phyloP scores from a whole-genome alignment of 1,140 invertebrate genomes.

The Drosophila asahinai region DNA sequence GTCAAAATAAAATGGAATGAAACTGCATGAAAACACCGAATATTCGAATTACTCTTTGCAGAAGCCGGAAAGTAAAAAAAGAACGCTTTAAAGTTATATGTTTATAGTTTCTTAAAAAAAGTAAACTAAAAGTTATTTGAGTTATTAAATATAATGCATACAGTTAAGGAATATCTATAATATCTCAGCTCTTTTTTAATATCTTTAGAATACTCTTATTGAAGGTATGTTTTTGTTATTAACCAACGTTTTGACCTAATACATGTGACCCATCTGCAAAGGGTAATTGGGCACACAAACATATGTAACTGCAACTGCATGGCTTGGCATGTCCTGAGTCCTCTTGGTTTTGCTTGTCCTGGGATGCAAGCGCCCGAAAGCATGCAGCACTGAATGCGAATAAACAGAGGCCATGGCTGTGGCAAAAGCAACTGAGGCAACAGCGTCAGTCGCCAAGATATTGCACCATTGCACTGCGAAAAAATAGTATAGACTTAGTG shows the following conservation, averaged over 20 bases:
- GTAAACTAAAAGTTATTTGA: too few relatives aligned
- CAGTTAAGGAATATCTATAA: too few relatives aligned
- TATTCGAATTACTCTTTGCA: conserved; percentile 1
- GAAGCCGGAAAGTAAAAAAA: not conserved
- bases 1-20: conserved; percentile 22
- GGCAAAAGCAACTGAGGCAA: conserved; percentile 31
- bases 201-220: not conserved
- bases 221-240: not conserved
- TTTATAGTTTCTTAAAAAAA: too few relatives aligned
- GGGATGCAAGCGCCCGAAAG: conserved; percentile 54
- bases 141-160: too few relatives aligned
- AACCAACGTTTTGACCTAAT: not conserved
- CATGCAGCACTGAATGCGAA: conserved; percentile 56
- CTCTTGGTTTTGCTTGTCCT: conserved; percentile 25
- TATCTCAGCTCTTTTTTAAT: too few relatives aligned
- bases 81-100: not conserved
- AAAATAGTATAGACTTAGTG: not conserved
- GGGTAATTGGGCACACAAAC: conserved; percentile 53
- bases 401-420: conserved; percentile 51
- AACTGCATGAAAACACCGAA: conserved; percentile 18
- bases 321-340: conserved; percentile 40
- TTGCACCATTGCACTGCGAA: conserved; percentile 16
- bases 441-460: conserved; percentile 53
- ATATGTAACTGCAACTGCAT: conserved; percentile 53
- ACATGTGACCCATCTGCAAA: conserved; percentile 8